Percentiles rank a stretch among this genome's conserved stretches.
Evolutionary conservation across 2,113 vertebrate genomes (phyloP).

Genomic region (Tragelaphus strepsiceros): DNA sequence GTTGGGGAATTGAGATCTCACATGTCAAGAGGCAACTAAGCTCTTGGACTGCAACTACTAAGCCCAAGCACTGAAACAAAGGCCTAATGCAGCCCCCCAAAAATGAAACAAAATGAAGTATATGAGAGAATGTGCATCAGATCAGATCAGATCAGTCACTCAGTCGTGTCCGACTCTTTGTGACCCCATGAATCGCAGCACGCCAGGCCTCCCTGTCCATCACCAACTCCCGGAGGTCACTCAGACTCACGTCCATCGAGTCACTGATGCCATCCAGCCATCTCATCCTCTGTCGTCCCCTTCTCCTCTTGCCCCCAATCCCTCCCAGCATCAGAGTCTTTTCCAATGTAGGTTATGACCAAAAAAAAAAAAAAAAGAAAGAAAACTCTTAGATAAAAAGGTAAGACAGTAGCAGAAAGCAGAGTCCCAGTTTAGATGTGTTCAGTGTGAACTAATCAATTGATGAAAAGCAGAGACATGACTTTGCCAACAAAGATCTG

Average conservation of each 20-base stretch:
- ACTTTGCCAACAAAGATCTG: neutral
- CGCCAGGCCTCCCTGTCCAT: no score
- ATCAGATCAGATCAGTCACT: no score
- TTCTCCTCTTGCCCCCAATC: no score
- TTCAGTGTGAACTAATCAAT: neutral
- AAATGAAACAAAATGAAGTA: neutral
- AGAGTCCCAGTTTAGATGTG: neutral
- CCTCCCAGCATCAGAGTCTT: no score
- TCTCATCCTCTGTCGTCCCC: no score
- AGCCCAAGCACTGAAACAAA: neutral
- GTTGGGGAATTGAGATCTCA: neutral
- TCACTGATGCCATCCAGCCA: no score
- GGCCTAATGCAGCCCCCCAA: neutral
- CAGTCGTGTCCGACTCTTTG: no score
- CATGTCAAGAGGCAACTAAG: neutral
- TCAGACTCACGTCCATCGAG: no score
- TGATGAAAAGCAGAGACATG: neutral
- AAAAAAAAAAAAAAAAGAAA: no score
- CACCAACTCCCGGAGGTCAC: no score
- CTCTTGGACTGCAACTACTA: neutral
- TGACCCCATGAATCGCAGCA: no score
- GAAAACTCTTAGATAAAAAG: neutral
- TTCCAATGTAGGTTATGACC: neutral
- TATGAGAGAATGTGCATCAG: neutral
- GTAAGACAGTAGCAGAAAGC: neutral